Conservation (phyloP, 2,888 invertebrate species). For the Ommatoiulus sabulosus region DNA sequence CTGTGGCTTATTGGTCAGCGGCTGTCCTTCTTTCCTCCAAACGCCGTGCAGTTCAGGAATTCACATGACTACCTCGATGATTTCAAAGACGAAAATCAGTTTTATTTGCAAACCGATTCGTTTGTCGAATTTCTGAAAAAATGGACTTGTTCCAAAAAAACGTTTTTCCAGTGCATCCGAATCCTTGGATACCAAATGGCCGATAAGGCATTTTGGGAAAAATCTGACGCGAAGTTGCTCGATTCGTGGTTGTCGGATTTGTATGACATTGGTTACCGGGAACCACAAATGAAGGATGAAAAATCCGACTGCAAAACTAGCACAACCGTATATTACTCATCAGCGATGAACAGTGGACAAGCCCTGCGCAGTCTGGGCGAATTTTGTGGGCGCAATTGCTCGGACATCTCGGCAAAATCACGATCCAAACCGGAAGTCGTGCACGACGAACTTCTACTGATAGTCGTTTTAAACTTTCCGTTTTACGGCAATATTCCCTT, state of each 20-base stretch:
- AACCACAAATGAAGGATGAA: constrained; percentile 13
- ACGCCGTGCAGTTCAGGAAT: constrained; percentile 47
- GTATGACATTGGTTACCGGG: background rate
- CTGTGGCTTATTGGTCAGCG: constrained; percentile 53
- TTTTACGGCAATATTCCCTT: background rate
- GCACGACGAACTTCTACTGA: constrained; percentile 2
- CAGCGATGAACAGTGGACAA: no score
- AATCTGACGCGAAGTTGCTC: background rate
- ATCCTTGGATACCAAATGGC: background rate
- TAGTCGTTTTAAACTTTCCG: constrained; percentile 52
- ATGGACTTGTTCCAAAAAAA: constrained; percentile 38
- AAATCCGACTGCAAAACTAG: no score
- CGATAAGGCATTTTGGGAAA: constrained; percentile 28
- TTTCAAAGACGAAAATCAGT: background rate
- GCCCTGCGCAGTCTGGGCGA: no score
- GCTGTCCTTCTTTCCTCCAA: constrained; percentile 53
- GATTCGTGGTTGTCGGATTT: constrained; percentile 49
- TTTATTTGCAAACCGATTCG: background rate
- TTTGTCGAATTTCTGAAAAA: constrained; percentile 44
- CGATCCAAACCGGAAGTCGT: no score
- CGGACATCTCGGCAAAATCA: no score
- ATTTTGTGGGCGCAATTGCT: no score
- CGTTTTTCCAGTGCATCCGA: constrained; percentile 48
- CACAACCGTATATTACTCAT: no score
- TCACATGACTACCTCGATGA: constrained; percentile 41